A percentile compares a stretch with the other conserved stretches of the same genome.
Evolutionary conservation across 2,113 vertebrate species (phyloP).

Genomic region (Rousettus leschenaultii): DNA sequence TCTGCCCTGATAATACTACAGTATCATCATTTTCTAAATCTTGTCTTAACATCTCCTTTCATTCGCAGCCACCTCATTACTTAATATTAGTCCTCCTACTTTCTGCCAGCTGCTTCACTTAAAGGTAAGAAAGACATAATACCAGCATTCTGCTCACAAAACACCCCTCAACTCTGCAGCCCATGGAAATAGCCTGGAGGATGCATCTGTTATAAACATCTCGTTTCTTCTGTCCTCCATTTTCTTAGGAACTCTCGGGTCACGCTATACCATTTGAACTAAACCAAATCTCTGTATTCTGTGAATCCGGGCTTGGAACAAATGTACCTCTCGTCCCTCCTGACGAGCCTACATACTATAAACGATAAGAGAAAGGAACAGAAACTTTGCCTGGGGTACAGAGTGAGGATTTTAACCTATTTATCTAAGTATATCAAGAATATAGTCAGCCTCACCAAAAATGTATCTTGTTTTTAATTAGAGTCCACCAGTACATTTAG

Average conservation of each 20-base stretch:
- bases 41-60: not conserved
- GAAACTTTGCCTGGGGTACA: not conserved
- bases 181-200: not conserved
- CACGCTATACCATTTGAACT: not conserved
- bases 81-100: not conserved
- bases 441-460: not conserved
- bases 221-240: slow-evolving; percentile 6
- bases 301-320: not conserved
- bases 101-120: not conserved
- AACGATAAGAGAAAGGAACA: not conserved
- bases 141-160: not conserved
- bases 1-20: not conserved
- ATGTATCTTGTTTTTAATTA: not conserved
- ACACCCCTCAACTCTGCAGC: not conserved
- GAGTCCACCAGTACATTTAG: not conserved
- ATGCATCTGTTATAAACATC: not conserved
- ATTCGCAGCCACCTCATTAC: not conserved
- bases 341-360: not conserved
- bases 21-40: not conserved
- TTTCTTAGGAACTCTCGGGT: slow-evolving; percentile 46
- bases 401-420: not conserved
- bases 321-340: not conserved
- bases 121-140: not conserved
- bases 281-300: slow-evolving; percentile 4
- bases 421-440: not conserved